Conservation (phyloP, 2,888 invertebrate species). For the Ormyrus rosae region DNA sequence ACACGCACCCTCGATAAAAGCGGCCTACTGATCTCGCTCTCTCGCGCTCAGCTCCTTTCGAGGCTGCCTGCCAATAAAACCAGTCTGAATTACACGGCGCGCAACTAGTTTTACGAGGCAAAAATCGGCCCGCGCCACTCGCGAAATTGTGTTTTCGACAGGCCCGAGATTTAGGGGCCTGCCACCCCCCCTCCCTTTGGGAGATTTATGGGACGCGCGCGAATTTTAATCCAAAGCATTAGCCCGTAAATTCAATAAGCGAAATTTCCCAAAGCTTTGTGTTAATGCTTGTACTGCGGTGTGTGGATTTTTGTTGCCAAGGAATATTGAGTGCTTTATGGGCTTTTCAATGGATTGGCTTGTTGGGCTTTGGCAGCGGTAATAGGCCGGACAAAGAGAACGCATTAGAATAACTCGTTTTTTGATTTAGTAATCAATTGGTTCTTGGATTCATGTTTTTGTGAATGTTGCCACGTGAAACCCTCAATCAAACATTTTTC, state of each 20-base stretch:
- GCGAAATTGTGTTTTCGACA: slow-evolving; percentile 39
- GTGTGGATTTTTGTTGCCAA: too few species aligned
- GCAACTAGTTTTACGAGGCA: slow-evolving; percentile 26
- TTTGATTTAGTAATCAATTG: too few species aligned
- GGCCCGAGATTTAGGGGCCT: slow-evolving; percentile 24
- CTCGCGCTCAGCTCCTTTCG: neutral
- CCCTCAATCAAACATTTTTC: too few species aligned
- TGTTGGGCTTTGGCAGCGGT: too few species aligned
- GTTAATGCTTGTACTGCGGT: too few species aligned
- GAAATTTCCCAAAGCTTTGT: neutral
- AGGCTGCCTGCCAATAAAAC: slow-evolving; percentile 22
- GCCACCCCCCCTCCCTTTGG: neutral
- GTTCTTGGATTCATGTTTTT: too few species aligned
- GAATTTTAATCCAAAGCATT: slow-evolving; percentile 34
- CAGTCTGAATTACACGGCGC: slow-evolving; percentile 32
- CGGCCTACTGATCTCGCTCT: slow-evolving; percentile 35
- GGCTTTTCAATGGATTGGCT: too few species aligned
- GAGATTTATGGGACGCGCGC: slow-evolving; percentile 27
- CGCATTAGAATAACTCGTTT: too few species aligned
- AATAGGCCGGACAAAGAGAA: too few species aligned
- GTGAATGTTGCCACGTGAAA: too few species aligned
- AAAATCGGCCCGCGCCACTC: slow-evolving; percentile 7
- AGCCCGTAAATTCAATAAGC: neutral
- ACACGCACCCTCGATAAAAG: slow-evolving; percentile 29
- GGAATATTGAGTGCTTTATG: too few species aligned